Base-by-base conservation (phyloP, 2,797 vertebrate species). In the Sebastolobus alascanus region DNA sequence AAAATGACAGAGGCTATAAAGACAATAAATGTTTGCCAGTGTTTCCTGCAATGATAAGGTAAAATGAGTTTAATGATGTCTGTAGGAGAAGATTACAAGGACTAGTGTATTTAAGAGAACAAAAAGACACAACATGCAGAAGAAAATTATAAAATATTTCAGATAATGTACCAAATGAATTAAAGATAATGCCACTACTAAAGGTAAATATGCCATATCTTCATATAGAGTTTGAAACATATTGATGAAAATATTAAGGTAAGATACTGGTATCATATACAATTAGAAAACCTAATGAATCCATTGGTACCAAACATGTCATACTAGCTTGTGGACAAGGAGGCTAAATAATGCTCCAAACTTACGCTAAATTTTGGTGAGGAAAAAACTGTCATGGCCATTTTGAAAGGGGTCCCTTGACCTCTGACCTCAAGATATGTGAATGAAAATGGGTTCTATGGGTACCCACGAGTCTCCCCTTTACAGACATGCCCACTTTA, bases 1-100 rank as follows among this genome's bases (percentile, higher is more conserved):
- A 82, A 69, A 70, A 29, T 18, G 4, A 68, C 55, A 10, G 46
- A 16, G 29, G 60, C 59, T 76, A 43, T 82, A 79, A 83, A 89
- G 69, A 65, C 33, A 40, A n/a, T 73, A 74, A 68, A 77, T 66
- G 35, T 33, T 61, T 59, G 22, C n/a, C 12, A 1, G 27, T 54
- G n/a, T 73, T 72, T 31, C 38, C 69, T 67, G 72, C 22, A 54
- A 18, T 7, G 18, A 71, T 40, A 6, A 33, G 55, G 27, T 56
- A 1, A 68, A 70, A 73, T 82, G 7, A 73, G 74, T 60, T 82
- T 63, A 50, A 27, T 68, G 31, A 33, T 52, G 37, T 78, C 75
- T 75, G 71, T 63, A 40, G 73, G 73, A 50, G 73, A 50, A 79
- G 69, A 52, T 75, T 76, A 71, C 12, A 56, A 60, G 54, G n/a